Evolutionary conservation across 2,113 vertebrate genomes (phyloP), one percentile per base, ranked within the genome.

Genomic region (Athene noctua): DNA sequence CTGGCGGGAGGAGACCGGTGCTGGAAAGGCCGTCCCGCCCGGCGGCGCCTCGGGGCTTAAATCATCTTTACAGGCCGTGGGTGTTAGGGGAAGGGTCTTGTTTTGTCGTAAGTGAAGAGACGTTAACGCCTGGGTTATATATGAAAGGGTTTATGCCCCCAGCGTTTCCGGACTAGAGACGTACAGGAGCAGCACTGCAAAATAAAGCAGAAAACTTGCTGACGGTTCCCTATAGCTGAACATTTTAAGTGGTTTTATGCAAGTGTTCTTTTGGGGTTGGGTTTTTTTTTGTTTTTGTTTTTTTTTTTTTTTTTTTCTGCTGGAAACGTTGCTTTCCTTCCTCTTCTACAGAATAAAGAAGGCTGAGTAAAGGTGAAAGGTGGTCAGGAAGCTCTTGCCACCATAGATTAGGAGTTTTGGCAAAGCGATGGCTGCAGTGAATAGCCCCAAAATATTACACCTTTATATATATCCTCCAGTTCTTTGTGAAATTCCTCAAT

Each of bases 111-210:
- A 6, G 5, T 4, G n/a, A 4, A 4, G 13, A 5, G 66, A 1
- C 46, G 0, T 6, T 3, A 9, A 1, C 2, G 34, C 4, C 11
- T 4, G 3, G 2, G 38, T 32, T 42, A 2, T 4, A 0, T 2
- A 0, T 5, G 15, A 6, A 27, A 7, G 44, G 3, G 6, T 4
- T 0, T 7, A 1, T 6, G n/a, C 6, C 2, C 52, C 9, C 19
- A 1, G 4, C 30, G 2, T 4, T 16, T 26, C 13, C 32, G 1
- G 38, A 0, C 5, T 5, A 0, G 67, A 13, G 13, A 2, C 9
- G 11, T 7, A 2, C 51, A 7, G 2, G 26, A 44, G 68, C n/a
- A 6, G 21, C 63, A 0, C 27, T 18, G 0, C 29, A 12, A 1
- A 15, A 4, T 21, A 6, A 23, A 0, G 3, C 10, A 0, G 5